phyloP scores from a whole-genome alignment of 1,140 invertebrate genomes.

The Camponotus pennsylvanicus region DNA sequence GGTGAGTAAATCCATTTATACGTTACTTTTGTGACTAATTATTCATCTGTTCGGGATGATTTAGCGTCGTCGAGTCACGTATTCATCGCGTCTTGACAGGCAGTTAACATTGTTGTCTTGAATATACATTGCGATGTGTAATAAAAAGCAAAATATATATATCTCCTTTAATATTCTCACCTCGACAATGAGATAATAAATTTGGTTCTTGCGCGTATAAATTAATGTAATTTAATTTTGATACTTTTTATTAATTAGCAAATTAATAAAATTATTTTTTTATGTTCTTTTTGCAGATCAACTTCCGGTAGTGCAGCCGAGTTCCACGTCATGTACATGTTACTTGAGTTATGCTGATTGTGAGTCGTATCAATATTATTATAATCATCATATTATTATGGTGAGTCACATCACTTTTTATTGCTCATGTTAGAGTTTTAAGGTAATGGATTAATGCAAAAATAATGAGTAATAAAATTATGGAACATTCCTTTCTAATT shows the following conservation, averaged over 20 bases:
- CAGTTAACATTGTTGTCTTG: constrained; percentile 36
- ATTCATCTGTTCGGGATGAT: constrained; percentile 35
- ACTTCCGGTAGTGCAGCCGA: background rate
- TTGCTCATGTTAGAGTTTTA: background rate
- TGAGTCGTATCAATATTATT: background rate
- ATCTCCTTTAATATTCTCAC: background rate
- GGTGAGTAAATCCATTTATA: constrained; percentile 36
- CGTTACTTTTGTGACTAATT: constrained; percentile 36
- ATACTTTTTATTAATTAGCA: background rate
- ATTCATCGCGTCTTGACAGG: constrained; percentile 33
- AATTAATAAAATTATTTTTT: background rate
- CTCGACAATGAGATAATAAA: constrained; percentile 36
- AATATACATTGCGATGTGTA: constrained; percentile 37
- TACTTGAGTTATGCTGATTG: too few relatives aligned
- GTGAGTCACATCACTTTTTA: background rate
- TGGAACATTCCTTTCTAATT: background rate
- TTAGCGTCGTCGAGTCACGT: constrained; percentile 23
- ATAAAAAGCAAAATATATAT: constrained; percentile 34
- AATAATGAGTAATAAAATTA: background rate
- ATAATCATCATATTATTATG: background rate
- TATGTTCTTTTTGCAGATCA: background rate
- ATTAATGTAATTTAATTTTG: constrained; percentile 32
- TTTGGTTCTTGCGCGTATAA: background rate
- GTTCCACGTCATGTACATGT: background rate
- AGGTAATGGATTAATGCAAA: background rate